Evolutionary conservation across 2,797 vertebrate genomes (phyloP).

Genomic region (Darevskia nairensis): DNA sequence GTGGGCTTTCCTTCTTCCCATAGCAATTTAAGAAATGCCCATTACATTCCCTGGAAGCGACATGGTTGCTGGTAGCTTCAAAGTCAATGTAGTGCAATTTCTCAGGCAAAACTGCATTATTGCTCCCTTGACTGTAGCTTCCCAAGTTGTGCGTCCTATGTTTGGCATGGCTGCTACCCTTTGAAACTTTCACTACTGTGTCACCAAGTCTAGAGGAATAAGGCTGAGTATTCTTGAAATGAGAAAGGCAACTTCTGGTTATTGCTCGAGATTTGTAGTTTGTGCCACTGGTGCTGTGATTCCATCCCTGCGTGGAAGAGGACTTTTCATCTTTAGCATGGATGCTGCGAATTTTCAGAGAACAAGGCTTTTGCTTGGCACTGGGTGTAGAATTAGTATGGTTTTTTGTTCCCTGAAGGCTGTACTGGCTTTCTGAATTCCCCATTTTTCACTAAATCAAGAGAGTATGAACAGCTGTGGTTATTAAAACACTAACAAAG

Average conservation of each 20-base stretch:
- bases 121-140: conserved; percentile 73
- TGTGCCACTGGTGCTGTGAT: conserved; percentile 76
- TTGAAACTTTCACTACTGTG: conserved; percentile 78
- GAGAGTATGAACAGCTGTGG: conserved; percentile 47
- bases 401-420: conserved; percentile 88
- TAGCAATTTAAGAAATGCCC: conserved; percentile 81
- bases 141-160: conserved; percentile 59
- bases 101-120: conserved; percentile 71
- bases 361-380: conserved; percentile 87
- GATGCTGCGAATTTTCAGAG: conserved; percentile 84
- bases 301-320: conserved; percentile 85
- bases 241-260: conserved; percentile 90
- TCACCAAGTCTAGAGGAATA: conserved; percentile 84
- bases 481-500: conserved; percentile 3
- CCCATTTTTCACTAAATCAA: conserved; percentile 87
- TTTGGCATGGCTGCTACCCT: conserved; percentile 72
- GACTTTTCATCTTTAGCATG: conserved; percentile 86
- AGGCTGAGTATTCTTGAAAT: conserved; percentile 87
- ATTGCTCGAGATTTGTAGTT: conserved; percentile 88
- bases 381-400: conserved; percentile 78
- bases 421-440: conserved; percentile 97
- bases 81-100: conserved; percentile 80
- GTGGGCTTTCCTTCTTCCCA: conserved; percentile 74
- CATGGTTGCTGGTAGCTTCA: conserved; percentile 62
- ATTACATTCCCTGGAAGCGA: conserved; percentile 76